These are phyloP conservation scores for Acrocephalus arundinaceus DNA, from an alignment of 2,113 vertebrate species.

Conservation along the genomic window DNA sequence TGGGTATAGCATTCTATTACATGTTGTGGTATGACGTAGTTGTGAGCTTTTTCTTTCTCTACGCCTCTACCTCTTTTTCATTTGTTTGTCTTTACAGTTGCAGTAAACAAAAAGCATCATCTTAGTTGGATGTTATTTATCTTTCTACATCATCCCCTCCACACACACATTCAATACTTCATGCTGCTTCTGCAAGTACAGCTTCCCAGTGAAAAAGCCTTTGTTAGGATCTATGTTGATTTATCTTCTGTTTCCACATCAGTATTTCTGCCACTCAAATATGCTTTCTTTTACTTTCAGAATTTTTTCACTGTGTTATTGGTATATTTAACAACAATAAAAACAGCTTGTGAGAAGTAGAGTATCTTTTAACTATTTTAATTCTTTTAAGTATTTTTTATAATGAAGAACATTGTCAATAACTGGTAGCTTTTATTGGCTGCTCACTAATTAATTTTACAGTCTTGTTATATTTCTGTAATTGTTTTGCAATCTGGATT, in stretches of 20 bases:
- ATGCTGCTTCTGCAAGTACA: neutral
- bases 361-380: neutral
- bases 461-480: neutral
- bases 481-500: slow-evolving; percentile 24
- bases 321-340: neutral
- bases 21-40: neutral
- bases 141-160: neutral
- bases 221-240: neutral
- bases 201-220: neutral
- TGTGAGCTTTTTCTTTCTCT: neutral
- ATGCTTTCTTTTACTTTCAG: neutral
- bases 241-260: neutral
- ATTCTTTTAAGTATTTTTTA: neutral
- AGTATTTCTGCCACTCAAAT: neutral
- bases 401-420: neutral
- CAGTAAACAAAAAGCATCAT: neutral
- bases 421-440: neutral
- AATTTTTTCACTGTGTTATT: neutral
- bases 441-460: neutral
- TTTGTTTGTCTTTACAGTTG: neutral
- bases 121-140: neutral
- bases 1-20: neutral
- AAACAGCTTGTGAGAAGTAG: neutral
- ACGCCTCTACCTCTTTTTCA: neutral
- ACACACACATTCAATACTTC: neutral